phyloP scores from a whole-genome alignment of 2,797 vertebrate species.

The Liasis olivaceus region DNA sequence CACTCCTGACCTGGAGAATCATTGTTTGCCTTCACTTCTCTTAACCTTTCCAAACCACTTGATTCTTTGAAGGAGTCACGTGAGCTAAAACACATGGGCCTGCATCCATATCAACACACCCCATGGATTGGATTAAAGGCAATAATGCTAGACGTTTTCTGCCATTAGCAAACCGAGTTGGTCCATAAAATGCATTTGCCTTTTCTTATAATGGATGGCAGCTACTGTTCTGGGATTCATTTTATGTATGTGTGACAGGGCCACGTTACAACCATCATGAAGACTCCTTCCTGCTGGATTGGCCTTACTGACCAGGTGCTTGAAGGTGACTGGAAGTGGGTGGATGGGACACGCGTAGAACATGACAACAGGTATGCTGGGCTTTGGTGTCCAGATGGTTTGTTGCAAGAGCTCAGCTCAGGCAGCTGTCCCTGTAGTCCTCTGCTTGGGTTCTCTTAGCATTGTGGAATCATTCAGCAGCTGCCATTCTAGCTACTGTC shows the following conservation, averaged over 20 bases:
- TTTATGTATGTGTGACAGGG: background rate
- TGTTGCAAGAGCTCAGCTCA: background rate
- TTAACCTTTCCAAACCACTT: too few relatives aligned
- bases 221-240: background rate
- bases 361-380: background rate
- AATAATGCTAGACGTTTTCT: background rate
- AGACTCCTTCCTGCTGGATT: slow-evolving; percentile 5
- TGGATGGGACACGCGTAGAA: background rate
- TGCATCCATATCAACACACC: background rate
- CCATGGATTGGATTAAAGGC: background rate
- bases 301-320: slow-evolving; percentile 1
- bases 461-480: too few relatives aligned
- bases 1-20: too few relatives aligned
- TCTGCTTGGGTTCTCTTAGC: background rate
- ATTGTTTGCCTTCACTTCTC: too few relatives aligned
- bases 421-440: too few relatives aligned
- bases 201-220: background rate
- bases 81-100: background rate
- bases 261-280: background rate
- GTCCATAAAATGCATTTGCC: background rate
- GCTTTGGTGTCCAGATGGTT: background rate
- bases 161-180: background rate
- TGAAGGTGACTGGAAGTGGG: slow-evolving; percentile 17
- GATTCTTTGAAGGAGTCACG: background rate
- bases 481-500: too few relatives aligned